Base-by-base conservation (phyloP, 2,888 invertebrate genomes). In the Polyommatus icarus region DNA sequence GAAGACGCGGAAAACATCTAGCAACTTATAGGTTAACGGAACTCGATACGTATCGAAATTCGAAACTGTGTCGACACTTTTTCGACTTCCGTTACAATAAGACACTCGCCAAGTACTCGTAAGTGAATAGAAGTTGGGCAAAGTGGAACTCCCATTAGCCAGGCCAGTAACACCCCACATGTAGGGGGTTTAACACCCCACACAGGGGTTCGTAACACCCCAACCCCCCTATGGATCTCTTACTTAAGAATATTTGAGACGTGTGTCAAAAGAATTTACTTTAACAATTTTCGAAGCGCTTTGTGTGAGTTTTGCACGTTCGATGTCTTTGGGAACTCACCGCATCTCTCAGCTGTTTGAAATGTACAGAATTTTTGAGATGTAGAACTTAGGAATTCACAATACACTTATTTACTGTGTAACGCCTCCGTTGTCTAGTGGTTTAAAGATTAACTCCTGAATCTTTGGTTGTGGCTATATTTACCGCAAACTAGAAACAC, bases 81-180 rank as follows among this genome's bases (percentile, higher is more conserved):
- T 72, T 50, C 15, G 15, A 54, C 75, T 29, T 75, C 29, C 50
- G 75, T 73, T 73, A 54, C 50, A 73, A 73, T 40, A 46, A 46
- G 75, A 73, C 24, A 73, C 73, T 54, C 18, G 54, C 46, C 24
- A 50, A 75, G 40, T 40, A 77, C 75, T 32, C 76, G 61, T 77
- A 79, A 77, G 77, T 77, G 77, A 77, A 79, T 77, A 18, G 67
- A 77, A 78, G 67, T 75, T 78, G 78, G 76, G 57, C 71, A 57
- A 71, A 77, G 54, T 78, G 29, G 57, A 77, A 77, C 50, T 75
- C 75, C 75, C 78, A 78, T 78, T 77, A 78, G 77, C 75, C 50
- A 40, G 40, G 73, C 20, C 20, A n/a, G 20, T 24, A 29, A 67
- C 61, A 67, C 24, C 61, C 61, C 61, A 59, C 29, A 67, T 24